A percentile compares a stretch with the other conserved stretches of the same genome.
Evolutionary conservation across 37 sponge, comb jelly and placozoan species (phyloP).

Genomic region (Tethya wilhelma): DNA sequence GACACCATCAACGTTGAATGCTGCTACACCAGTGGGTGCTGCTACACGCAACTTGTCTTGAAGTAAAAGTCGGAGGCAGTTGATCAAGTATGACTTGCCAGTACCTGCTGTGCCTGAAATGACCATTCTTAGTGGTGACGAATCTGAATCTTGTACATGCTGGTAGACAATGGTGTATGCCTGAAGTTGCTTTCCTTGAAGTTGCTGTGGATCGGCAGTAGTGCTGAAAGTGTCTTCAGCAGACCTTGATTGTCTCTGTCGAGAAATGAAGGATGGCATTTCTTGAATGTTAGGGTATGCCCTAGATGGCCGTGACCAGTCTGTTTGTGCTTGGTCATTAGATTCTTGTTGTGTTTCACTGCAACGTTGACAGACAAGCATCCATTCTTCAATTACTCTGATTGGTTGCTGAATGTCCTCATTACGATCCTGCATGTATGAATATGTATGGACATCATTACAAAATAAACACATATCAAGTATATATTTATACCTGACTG

Average conservation of each 20-base stretch:
- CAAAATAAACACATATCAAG: background rate
- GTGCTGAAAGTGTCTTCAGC: constrained; percentile 22
- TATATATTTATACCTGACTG: background rate
- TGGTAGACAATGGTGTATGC: constrained; percentile 48
- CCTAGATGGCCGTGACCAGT: constrained; percentile 20
- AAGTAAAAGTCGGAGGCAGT: constrained; percentile 49
- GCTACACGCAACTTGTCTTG: constrained; percentile 15
- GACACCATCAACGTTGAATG: constrained; percentile 47
- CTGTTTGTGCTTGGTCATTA: background rate
- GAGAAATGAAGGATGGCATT: constrained; percentile 25
- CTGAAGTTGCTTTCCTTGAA: constrained; percentile 40
- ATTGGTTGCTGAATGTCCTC: background rate
- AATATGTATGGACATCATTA: background rate
- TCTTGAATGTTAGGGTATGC: constrained; percentile 48
- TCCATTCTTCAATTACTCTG: constrained; percentile 57
- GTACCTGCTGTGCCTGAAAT: constrained; percentile 57
- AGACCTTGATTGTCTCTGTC: background rate
- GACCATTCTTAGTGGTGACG: constrained; percentile 26
- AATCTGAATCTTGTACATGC: background rate
- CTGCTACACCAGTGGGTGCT: constrained; percentile 71
- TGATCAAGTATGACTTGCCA: constrained; percentile 52
- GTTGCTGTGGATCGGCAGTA: constrained; percentile 26
- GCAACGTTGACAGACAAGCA: constrained; percentile 43
- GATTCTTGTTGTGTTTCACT: background rate
- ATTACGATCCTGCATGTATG: constrained; percentile 8